Base-by-base conservation (phyloP, 1,140 invertebrate species). In the Mercenaria mercenaria region DNA sequence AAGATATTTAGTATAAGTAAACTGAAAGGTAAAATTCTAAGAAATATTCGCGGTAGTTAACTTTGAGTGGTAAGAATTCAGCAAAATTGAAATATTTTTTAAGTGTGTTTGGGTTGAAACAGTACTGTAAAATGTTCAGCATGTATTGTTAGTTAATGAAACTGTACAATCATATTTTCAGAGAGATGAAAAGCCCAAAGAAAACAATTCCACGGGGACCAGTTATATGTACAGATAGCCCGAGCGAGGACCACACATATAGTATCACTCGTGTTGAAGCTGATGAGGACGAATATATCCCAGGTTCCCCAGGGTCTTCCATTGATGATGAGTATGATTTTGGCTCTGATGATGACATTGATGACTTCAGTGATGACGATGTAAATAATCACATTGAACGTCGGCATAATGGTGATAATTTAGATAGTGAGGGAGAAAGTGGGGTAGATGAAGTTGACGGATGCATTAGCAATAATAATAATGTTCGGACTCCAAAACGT, bases 191-290 rank as follows among this genome's bases (percentile, higher is more conserved):
- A 18, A 88, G 86, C 37, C 86, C 86, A 43, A 61, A 61, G 59
- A 88, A 79, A 50, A 32, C 20, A 26, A 64, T 64, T 41, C 86
- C 86, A 41, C 50, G 39, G 6, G 92, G 89, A 34, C 93, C 92
- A 34, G 83, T 93, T 34, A 96, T 98, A 79, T 97, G 98, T 67
- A 98, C 97, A 8, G 97, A 97, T 67, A 97, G 97, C 88, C 98
- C 97, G 0, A 98, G 97, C 93, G 97, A 97, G 93, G 98, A 98
- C 95, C 98, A 98, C 92, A 98, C 97, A 23, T 98, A 98, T 92
- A 95, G 95, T 81, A 93, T 91, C 8, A 91, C 92, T 29, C 91
- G 80, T 67, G 41, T 92, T 23, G 86, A 88, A 72, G 82, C 88
- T 18, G 90, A 90, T 32, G 88, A 89, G 47, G 88, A 89, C 47